Evolutionary conservation across 2,113 vertebrate genomes (phyloP), one percentile per base, ranked within the genome.

Genomic region (Prinia subflava): DNA sequence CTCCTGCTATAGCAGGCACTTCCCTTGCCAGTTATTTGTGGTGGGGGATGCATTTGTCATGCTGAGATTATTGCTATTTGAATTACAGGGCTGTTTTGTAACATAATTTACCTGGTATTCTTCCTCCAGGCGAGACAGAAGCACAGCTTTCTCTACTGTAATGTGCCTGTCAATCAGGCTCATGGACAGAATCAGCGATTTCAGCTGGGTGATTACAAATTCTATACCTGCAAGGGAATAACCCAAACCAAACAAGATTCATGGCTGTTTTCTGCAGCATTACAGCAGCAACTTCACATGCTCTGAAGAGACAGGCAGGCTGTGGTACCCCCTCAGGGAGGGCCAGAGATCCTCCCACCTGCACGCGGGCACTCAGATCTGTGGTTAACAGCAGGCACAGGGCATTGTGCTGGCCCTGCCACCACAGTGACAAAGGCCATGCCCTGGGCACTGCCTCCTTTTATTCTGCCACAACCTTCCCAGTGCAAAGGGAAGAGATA

Each of bases 71-170:
- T 94, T 82, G 82, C 89, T 86, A 59, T 92, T 92, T 83, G 92
- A 96, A 96, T 96, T 57, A 92, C 18, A 89, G 93, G 87, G 87
- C 73, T 88, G 89, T 59, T 95, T 74, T 60, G 73, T 69, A 85
- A 78, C 65, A 80, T 85, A 25, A 62, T 90, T 97, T 96, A 99
- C 99, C 99, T 99, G 99, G 94, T 98, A 99, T 91, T 99, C 99
- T 90, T 99, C 99, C 97, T 99, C 99, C 69, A 99, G 98, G 77
- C 99, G 98, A 42, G 99, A 99, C 46, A 99, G 97, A 17, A 99
- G 96, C 90, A 99, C 99, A 0, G 99, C 99, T 97, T 98, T 97
- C 90, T 99, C 99, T 80, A 99, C 99, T 3, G 98, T 98, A 93
- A 99, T 96, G 95, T 96, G 98, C 97, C 98, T 98, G 97, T 99